Evolutionary conservation across 2,797 vertebrate genomes (phyloP).

Genomic region (Morelia viridis): DNA sequence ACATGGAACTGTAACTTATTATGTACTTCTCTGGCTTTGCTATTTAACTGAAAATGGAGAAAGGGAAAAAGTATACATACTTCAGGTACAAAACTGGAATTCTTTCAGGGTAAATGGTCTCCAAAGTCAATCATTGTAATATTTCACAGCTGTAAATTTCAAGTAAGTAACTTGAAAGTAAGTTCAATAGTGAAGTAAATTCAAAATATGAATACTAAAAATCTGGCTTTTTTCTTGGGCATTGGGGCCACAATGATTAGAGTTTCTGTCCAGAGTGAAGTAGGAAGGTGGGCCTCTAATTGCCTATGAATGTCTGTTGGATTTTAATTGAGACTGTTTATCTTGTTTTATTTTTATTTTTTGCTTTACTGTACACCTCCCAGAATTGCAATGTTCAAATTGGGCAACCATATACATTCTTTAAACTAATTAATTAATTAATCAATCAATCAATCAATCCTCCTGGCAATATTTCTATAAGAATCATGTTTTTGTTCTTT

Average conservation of each 20-base stretch:
- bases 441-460: not conserved
- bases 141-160: not conserved
- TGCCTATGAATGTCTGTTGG: not conserved
- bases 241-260: not conserved
- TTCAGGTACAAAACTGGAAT: not conserved
- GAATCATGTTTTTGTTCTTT: not conserved
- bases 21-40: not conserved
- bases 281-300: not conserved
- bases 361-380: not conserved
- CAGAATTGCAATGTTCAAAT: not conserved
- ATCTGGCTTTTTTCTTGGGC: not conserved
- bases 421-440: not conserved
- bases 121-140: not conserved
- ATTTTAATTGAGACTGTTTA: not conserved
- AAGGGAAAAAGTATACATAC: not conserved
- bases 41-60: not conserved
- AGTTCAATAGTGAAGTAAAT: not conserved
- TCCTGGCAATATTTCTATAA: not conserved
- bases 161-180: conserved; percentile 4
- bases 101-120: not conserved
- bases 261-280: not conserved
- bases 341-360: not conserved
- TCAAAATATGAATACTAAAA: not conserved
- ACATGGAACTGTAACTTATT: not conserved
- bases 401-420: not conserved